phyloP scores from a whole-genome alignment of 2,113 vertebrate genomes.

The Platanista minor region DNA sequence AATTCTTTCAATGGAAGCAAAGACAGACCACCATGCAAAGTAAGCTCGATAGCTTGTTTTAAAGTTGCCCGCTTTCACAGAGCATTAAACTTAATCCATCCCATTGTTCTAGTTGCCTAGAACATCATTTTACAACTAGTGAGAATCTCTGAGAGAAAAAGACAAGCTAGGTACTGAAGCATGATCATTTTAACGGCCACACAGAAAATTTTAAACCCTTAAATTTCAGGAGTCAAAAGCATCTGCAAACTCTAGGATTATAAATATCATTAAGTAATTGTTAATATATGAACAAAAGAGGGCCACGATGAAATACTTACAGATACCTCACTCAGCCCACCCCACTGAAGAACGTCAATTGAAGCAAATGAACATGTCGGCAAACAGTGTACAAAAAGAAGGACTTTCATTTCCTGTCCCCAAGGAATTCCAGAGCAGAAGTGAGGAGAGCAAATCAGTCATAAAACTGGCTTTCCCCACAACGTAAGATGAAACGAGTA shows the following conservation, averaged over 20 bases:
- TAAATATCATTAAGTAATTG: conserved; percentile 37
- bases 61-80: background rate
- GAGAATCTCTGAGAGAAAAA: conserved; percentile 34
- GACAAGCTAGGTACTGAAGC: background rate
- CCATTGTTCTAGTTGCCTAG: background rate
- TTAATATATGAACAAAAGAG: conserved; percentile 6
- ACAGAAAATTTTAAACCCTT: background rate
- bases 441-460: conserved; percentile 20
- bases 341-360: background rate
- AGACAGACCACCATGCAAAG: background rate
- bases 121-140: conserved; percentile 23
- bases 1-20: conserved; percentile 34
- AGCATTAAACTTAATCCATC: background rate
- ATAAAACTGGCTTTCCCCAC: background rate
- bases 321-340: background rate
- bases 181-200: background rate
- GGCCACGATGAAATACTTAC: background rate
- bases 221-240: background rate
- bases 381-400: conserved; percentile 24
- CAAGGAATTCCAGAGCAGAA: conserved; percentile 17
- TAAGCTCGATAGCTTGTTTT: background rate
- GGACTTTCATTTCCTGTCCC: background rate
- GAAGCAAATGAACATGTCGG: background rate
- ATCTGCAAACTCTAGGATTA: conserved; percentile 5
- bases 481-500: background rate